phyloP scores from a whole-genome alignment of 2,113 vertebrate species.

The Columba janthina region DNA sequence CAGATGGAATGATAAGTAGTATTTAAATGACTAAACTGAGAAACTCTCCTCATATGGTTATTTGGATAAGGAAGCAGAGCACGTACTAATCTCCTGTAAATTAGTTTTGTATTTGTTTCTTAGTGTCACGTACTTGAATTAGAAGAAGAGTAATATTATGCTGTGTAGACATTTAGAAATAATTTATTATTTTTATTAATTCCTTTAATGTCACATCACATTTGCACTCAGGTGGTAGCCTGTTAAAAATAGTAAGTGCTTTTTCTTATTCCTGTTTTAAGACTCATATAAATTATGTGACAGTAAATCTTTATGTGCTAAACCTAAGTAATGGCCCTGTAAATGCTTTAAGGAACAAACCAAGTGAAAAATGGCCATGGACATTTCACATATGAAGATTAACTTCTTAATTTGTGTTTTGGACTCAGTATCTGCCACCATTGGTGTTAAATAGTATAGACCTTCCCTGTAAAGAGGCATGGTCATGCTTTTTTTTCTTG shows the following conservation, averaged over 20 bases:
- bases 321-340: not conserved
- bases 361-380: constrained; percentile 10
- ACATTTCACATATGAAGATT: constrained; percentile 29
- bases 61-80: not conserved
- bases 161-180: not conserved
- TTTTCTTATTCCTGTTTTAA: constrained; percentile 10
- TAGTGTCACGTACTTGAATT: not conserved
- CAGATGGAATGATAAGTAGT: not conserved
- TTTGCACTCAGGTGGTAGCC: not conserved
- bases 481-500: constrained; percentile 20
- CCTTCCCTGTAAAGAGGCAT: not conserved
- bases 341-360: not conserved
- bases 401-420: constrained; percentile 37
- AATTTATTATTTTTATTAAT: not conserved
- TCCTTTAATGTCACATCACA: not conserved
- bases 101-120: not conserved
- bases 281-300: not conserved
- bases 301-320: not conserved
- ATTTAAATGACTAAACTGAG: not conserved
- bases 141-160: not conserved
- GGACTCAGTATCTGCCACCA: not conserved
- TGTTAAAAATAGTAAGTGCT: not conserved
- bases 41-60: not conserved
- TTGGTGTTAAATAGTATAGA: constrained; percentile 3
- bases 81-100: not conserved